phyloP scores from a whole-genome alignment of 1,140 invertebrate genomes.

The Drosophila pandora region DNA sequence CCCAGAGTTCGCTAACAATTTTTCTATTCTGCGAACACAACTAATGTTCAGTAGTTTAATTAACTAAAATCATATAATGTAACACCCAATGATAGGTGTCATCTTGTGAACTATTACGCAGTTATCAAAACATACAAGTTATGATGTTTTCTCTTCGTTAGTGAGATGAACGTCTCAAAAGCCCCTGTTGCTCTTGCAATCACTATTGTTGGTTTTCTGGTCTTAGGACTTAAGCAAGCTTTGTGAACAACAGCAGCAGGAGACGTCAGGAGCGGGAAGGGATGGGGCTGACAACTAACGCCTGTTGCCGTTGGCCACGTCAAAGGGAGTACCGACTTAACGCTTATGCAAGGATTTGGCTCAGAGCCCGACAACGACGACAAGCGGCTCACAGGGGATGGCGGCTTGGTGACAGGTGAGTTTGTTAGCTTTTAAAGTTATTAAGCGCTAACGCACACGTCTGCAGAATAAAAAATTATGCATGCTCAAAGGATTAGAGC shows the following conservation, averaged over 20 bases:
- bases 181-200: constrained; percentile 34
- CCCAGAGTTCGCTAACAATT: too few species aligned
- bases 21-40: neutral
- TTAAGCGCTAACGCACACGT: constrained; percentile 41
- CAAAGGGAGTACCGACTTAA: constrained; percentile 57
- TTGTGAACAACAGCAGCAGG: constrained; percentile 40
- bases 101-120: neutral
- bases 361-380: constrained; percentile 29
- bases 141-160: neutral
- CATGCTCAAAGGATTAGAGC: constrained; percentile 36
- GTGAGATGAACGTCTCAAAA: constrained; percentile 25
- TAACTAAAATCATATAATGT: neutral
- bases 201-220: constrained; percentile 41
- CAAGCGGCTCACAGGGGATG: constrained; percentile 42
- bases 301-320: constrained; percentile 56
- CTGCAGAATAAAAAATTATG: constrained; percentile 12
- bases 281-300: constrained; percentile 28
- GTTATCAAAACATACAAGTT: constrained; percentile 1
- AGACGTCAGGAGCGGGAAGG: neutral
- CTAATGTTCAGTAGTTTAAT: neutral
- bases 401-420: constrained; percentile 34
- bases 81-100: neutral
- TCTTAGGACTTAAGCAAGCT: constrained; percentile 51
- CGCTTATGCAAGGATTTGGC: constrained; percentile 73
- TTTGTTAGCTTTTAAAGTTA: constrained; percentile 78